Base-by-base conservation (phyloP, 2,888 invertebrate species). In the Caenorhabditis sp. region DNA sequence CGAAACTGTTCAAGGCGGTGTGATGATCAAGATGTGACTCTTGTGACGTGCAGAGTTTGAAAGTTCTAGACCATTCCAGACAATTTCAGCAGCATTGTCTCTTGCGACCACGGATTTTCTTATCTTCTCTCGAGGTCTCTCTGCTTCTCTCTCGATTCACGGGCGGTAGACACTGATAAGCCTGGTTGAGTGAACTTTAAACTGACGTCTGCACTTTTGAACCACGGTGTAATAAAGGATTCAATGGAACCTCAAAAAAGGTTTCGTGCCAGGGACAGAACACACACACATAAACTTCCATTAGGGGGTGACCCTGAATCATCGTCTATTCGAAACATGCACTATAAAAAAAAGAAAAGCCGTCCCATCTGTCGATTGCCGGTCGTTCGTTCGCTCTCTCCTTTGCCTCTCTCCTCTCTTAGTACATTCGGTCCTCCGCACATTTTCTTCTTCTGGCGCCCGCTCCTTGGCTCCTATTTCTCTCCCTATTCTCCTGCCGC, bases 131-230 rank as follows among this genome's bases (percentile, higher is more conserved):
- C 31, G 22, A n/a, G n/a, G n/a, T 26, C 24, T 63, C 26, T 44
- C 44, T 24, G 26, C n/a, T 28, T 63, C 54, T 44, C n/a, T 44
- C 44, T 12, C 19, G 14, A 61, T 38, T 38, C 2, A 16, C n/a
- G 24, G 12, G 28, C 28, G n/a, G n/a, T 47, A 59, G 19, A 47
- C n/a, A n/a, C 44, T 63, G 63, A 63, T 63, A 63, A 63, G 63
- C 44, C 22, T 26, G 26, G n/a, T 24, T 63, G 63, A n/a, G 63
- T 63, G 63, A 44, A 63, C 63, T 63, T 63, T 63, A 63, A 47
- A 41, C 44, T 61, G 14, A 41, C 41, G 12, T 6, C 14, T 63
- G 63, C 63, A 63, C 44, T 63, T 63, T 63, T 44, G 44, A 28
- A 63, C 63, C 2, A 61, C n/a, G 12, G 38, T 61, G 22, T 22